A percentile compares a stretch with the other conserved stretches of the same genome.
Conservation (phyloP, 2,113 vertebrate species). For the rat (Rattus norvegicus) region GRCr8 NC_086025.1:47292001-47292500, state of each 20-base stretch:
- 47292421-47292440: constrained; percentile 34
- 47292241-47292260: constrained; percentile 48
- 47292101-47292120: background rate
- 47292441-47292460: constrained; percentile 34
- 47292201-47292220: background rate
- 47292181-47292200: background rate
- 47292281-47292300: constrained; percentile 40
- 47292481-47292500: constrained; percentile 64
- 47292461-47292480: constrained; percentile 66
- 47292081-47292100: background rate
- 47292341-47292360: constrained; percentile 66
- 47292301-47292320: constrained; percentile 66
- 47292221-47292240: constrained; percentile 77
- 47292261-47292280: constrained; percentile 48
- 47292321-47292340: constrained; percentile 70
- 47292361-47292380: constrained; percentile 59
- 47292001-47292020: background rate
- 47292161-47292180: background rate
- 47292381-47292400: constrained; percentile 73
- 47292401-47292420: constrained; percentile 64
- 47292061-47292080: background rate
- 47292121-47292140: background rate
- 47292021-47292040: background rate
- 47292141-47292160: background rate
- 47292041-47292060: background rate